Percentiles rank a stretch among this genome's conserved stretches.
These are phyloP conservation scores for Anser cygnoides DNA, from an alignment of 2,113 vertebrate species.

Conservation along the genomic window DNA sequence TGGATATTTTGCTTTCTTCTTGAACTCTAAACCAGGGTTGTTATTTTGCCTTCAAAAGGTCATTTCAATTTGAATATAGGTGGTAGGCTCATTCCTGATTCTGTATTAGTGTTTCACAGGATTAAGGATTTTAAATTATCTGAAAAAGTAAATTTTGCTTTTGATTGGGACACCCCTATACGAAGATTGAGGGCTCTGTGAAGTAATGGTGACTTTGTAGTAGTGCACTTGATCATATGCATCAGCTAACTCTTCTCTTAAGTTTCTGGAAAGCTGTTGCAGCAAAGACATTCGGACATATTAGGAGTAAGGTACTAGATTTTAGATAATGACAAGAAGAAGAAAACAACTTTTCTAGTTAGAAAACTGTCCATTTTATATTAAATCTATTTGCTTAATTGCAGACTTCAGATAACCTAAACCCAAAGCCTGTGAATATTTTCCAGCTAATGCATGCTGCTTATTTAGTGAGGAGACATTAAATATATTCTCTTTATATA, in stretches of 20 bases:
- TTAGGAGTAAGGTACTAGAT: not conserved
- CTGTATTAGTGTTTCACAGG: not conserved
- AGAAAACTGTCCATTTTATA: not conserved
- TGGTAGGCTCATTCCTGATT: not conserved
- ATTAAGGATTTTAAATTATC: not conserved
- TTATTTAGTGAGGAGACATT: not conserved
- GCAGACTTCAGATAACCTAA: not conserved
- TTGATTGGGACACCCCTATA: not conserved
- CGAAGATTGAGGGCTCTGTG: not conserved
- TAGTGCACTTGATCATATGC: not conserved
- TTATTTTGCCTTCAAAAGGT: not conserved
- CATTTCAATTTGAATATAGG: not conserved
- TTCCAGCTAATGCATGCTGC: not conserved
- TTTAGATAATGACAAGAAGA: not conserved
- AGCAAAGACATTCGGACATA: not conserved
- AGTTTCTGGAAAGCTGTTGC: not conserved
- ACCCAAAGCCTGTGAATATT: not conserved
- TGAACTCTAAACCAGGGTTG: not conserved
- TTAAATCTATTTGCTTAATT: not conserved
- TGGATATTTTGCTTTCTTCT: not conserved
- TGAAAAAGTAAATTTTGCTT: not conserved
- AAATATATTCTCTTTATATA: not conserved
- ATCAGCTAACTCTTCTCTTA: not conserved
- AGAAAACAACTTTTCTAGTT: not conserved
- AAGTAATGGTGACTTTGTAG: not conserved